Base-by-base conservation (phyloP, 1,140 invertebrate species). In the Helicoverpa armigera region DNA sequence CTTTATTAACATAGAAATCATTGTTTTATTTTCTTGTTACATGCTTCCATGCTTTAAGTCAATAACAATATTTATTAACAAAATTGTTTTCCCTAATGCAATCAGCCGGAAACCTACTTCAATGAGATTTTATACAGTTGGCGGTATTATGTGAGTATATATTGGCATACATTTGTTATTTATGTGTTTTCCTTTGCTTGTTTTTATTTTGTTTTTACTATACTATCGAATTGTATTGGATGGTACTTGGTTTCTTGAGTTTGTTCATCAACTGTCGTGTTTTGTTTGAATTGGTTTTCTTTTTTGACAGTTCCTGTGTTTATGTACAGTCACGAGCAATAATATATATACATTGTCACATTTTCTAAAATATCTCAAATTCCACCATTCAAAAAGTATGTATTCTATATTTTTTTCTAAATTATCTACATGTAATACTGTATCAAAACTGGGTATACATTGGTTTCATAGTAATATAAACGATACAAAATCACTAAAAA, bases 71-170 rank as follows among this genome's bases (percentile, higher is more conserved):
- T 77, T 82, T 86, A 86, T 85, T 81, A 69, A 74, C 56, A 54
- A 83, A 89, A 79, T 82, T 87, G 70, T 89, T 88, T 91, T 81
- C 83, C 85, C 80, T 85, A 85, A 92, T 84, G 91, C 91, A 83
- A 83, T 83, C 91, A 94, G 93, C 91, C 89, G 91, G 93, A 93
- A 91, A 88, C 87, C 60, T 92, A 92, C 91, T 94, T 87, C 92
- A 93, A 92, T 87, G 91, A 93, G 85, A 89, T 94, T 54, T 67
- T 77, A 84, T 94, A 92, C 91, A 92, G 91, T 86, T 93, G 93
- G 91, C 79, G 91, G 50, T 94, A 93, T 85, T 94, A 94, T 77
- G 92, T 94, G 80, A 94, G 92, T 94, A 94, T 84, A 74, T 70
- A 51, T 77, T 70, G 53, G 58, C 60, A 79, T 74, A 67, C 54